Evolutionary conservation across 2,888 invertebrate species (phyloP).

Genomic region (Congeria kusceri): DNA sequence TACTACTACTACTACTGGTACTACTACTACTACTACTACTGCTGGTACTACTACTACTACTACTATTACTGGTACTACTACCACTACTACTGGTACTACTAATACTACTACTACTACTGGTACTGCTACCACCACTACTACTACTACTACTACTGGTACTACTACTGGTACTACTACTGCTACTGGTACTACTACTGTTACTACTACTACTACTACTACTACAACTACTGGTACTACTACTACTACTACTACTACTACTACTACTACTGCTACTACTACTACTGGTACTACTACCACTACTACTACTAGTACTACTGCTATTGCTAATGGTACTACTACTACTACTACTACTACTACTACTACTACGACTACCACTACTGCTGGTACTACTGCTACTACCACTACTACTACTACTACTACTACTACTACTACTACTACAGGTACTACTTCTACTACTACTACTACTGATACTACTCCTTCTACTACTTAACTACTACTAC

Average conservation of each 20-base stretch:
- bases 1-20: constrained; percentile 3
- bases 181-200: constrained; percentile 43
- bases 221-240: constrained; percentile 37
- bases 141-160: constrained; percentile 41
- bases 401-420: constrained; percentile 6
- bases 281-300: constrained; percentile 34
- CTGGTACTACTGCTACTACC: constrained; percentile 12
- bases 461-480: constrained; percentile 41
- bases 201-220: constrained; percentile 44
- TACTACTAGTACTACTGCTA: constrained; percentile 14
- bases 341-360: constrained; percentile 15
- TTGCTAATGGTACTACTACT: constrained; percentile 13
- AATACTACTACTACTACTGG: constrained; percentile 42
- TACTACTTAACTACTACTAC: constrained; percentile 40
- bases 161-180: constrained; percentile 40
- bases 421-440: constrained; percentile 33
- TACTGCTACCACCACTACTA: constrained; percentile 43
- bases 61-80: constrained; percentile 20
- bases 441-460: constrained; percentile 43
- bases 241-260: constrained; percentile 42
- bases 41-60: constrained; percentile 7
- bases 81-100: constrained; percentile 41
- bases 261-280: constrained; percentile 39
- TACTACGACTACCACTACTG: constrained; percentile 15
- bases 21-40: constrained; percentile 23